Evolutionary conservation across 2,888 invertebrate genomes (phyloP).

Genomic region (Lasioglossum figueresi): DNA sequence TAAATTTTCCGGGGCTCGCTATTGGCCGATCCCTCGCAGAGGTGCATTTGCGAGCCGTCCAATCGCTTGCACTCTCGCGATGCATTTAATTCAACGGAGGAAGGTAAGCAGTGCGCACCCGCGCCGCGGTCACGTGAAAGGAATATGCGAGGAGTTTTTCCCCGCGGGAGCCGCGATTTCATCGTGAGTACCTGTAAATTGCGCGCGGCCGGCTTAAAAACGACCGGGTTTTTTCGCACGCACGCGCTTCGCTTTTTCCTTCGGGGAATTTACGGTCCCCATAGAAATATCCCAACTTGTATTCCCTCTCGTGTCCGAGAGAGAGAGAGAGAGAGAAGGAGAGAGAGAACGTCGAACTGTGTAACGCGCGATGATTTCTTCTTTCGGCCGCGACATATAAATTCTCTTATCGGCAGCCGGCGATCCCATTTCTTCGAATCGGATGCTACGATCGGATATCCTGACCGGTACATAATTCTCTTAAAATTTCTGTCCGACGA

Average conservation of each 20-base stretch:
- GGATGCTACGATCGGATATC: background rate
- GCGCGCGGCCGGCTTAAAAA: background rate
- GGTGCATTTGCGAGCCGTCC: background rate
- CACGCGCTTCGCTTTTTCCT: background rate
- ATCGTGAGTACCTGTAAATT: background rate
- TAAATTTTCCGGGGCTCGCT: background rate
- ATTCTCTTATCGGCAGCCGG: background rate
- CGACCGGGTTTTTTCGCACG: background rate
- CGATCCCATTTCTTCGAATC: background rate
- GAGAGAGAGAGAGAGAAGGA: background rate
- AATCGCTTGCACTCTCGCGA: background rate
- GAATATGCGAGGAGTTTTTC: background rate
- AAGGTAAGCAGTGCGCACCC: background rate
- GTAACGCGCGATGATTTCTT: constrained; percentile 1
- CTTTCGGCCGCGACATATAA: background rate
- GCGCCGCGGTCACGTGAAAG: background rate
- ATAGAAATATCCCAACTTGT: background rate
- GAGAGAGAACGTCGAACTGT: background rate
- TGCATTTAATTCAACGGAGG: background rate
- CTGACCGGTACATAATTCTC: background rate
- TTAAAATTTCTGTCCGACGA: background rate
- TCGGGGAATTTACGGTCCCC: background rate
- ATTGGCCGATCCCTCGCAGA: background rate
- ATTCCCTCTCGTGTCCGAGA: background rate
- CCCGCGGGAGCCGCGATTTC: background rate